phyloP scores from a whole-genome alignment of 2,888 invertebrate species.

The Caenorhabditis sp. region DNA sequence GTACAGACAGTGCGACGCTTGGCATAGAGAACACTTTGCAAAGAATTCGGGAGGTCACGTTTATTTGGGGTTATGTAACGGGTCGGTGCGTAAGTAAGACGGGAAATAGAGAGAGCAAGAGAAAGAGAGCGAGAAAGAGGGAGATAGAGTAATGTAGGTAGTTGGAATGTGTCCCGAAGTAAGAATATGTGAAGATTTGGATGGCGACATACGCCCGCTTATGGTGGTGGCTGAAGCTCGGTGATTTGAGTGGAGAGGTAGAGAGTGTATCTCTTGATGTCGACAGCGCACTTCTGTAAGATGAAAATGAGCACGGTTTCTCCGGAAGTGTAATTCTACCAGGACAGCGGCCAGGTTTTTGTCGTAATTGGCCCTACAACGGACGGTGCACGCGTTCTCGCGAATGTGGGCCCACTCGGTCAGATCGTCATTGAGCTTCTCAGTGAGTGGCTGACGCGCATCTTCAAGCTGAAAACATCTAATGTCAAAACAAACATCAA shows the following conservation, averaged over 20 bases:
- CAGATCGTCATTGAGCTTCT: not conserved
- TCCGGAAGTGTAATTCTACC: not conserved
- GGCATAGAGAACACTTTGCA: too few species aligned
- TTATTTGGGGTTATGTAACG: not conserved
- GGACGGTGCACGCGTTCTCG: too few species aligned
- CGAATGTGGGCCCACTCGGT: constrained; percentile 6
- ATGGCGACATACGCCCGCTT: not conserved
- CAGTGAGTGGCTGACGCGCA: not conserved
- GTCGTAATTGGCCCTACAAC: not conserved
- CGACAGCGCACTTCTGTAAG: constrained; percentile 1
- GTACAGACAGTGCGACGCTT: not conserved
- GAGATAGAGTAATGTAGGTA: not conserved
- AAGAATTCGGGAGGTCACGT: too few species aligned
- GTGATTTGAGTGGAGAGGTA: constrained; percentile 17
- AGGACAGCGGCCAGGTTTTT: constrained; percentile 3
- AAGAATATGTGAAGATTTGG: too few species aligned
- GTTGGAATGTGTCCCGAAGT: too few species aligned
- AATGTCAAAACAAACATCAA: not conserved
- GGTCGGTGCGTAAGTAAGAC: too few species aligned
- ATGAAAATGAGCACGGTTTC: not conserved
- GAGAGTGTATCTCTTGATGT: constrained; percentile 22
- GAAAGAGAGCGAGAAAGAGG: not conserved
- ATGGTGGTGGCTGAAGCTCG: constrained; percentile 8
- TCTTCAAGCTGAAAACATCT: not conserved
- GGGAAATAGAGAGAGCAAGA: too few species aligned